Conservation (phyloP, 2,888 invertebrate species). For the Torymus texanus region DNA sequence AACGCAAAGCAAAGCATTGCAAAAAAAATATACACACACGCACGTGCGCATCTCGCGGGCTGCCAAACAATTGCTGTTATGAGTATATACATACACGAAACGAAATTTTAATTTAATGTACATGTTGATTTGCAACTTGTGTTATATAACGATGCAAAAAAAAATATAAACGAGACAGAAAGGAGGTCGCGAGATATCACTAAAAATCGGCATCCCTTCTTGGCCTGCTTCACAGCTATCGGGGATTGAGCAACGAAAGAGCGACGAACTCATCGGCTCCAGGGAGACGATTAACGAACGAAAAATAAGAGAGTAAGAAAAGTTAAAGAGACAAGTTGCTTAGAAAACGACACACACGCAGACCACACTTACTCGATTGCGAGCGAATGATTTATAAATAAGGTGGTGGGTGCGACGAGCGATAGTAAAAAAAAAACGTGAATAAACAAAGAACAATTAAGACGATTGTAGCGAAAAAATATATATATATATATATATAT, state of each 20-base stretch:
- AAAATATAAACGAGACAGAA: conserved; percentile 2
- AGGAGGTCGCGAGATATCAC: conserved; percentile 35
- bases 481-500: too few species aligned
- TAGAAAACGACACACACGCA: conserved; percentile 13
- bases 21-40: conserved; percentile 15
- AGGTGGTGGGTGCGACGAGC: conserved; percentile 48
- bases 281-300: conserved; percentile 44
- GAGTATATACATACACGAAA: conserved; percentile 7
- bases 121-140: neutral
- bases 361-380: conserved; percentile 9
- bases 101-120: neutral
- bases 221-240: conserved; percentile 56
- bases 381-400: conserved; percentile 49
- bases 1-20: conserved; percentile 17
- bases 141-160: conserved; percentile 9
- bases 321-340: neutral
- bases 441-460: conserved; percentile 1
- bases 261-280: conserved; percentile 48
- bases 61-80: conserved; percentile 21
- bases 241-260: conserved; percentile 54
- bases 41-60: conserved; percentile 45
- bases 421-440: conserved; percentile 6
- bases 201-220: conserved; percentile 53
- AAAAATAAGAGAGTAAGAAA: conserved; percentile 22
- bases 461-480: too few species aligned